Evolutionary conservation across 2,888 invertebrate genomes (phyloP).

Genomic region (Melieria crassipennis): DNA sequence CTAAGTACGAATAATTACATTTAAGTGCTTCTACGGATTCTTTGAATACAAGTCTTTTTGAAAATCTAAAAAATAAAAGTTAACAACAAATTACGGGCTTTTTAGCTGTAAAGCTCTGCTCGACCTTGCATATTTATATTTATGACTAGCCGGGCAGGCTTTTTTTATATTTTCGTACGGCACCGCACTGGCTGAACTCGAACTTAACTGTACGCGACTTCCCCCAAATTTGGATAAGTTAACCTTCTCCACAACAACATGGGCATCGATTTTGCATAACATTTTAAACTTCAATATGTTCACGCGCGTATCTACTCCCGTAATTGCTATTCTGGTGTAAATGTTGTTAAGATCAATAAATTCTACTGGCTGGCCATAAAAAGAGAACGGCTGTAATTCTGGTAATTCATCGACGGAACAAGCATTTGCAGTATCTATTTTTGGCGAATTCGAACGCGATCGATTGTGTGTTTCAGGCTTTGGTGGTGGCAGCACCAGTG

Average conservation of each 20-base stretch:
- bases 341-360: slow-evolving; percentile 49
- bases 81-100: too few species aligned
- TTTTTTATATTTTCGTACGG: slow-evolving; percentile 36
- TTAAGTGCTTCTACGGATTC: too few species aligned
- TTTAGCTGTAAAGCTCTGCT: not conserved
- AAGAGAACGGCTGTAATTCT: slow-evolving; percentile 44
- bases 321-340: slow-evolving; percentile 51
- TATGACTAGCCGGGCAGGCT: slow-evolving; percentile 52
- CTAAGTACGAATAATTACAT: too few species aligned
- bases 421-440: not conserved
- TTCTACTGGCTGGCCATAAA: slow-evolving; percentile 45
- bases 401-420: not conserved
- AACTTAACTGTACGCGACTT: too few species aligned
- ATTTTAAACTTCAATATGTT: slow-evolving; percentile 50
- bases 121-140: slow-evolving; percentile 17
- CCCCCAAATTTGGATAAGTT: slow-evolving; percentile 15
- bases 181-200: not conserved
- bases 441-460: not conserved
- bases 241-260: slow-evolving; percentile 44
- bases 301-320: slow-evolving; percentile 47
- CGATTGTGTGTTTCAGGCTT: not conserved
- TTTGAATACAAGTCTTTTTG: too few species aligned
- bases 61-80: too few species aligned
- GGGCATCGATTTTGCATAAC: slow-evolving; percentile 49
- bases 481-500: not conserved